phyloP scores from a whole-genome alignment of 2,113 vertebrate genomes.

The Myotis davidii region DNA sequence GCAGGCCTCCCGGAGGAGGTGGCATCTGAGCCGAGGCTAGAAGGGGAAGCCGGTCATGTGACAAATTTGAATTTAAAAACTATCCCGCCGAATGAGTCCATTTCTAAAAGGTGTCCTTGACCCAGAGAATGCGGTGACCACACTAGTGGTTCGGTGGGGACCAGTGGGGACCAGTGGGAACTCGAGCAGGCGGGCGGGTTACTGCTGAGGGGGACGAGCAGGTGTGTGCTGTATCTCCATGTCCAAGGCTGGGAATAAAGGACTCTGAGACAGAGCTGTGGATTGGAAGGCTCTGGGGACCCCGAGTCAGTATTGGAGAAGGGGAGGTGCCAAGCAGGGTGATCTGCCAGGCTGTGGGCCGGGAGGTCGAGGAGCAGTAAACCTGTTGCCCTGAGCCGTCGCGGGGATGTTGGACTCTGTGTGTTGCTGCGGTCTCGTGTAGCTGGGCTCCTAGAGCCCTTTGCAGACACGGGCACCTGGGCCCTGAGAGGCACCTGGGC shows the following conservation, averaged over 20 bases:
- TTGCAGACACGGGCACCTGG: too few relatives aligned
- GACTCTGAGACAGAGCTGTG: background rate
- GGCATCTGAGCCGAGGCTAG: background rate
- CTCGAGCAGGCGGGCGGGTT: background rate
- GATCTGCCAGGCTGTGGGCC: background rate
- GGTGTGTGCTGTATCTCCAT: background rate
- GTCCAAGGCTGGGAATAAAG: background rate
- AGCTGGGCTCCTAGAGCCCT: too few relatives aligned
- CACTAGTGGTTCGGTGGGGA: background rate
- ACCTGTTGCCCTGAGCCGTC: background rate
- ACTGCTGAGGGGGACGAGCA: background rate
- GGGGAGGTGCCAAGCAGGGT: background rate
- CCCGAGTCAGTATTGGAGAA: background rate
- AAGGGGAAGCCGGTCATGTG: background rate
- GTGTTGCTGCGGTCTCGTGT: background rate
- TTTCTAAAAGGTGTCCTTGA: background rate
- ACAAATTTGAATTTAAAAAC: background rate
- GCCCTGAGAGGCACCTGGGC: background rate
- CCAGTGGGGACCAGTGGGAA: background rate
- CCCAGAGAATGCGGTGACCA: background rate
- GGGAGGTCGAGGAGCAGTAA: background rate
- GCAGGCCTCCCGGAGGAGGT: background rate
- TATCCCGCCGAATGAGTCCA: background rate
- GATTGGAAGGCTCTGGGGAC: background rate
- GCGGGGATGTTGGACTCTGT: background rate